Evolutionary conservation across 2,888 invertebrate genomes (phyloP).

Genomic region (Drosophila prostipennis): DNA sequence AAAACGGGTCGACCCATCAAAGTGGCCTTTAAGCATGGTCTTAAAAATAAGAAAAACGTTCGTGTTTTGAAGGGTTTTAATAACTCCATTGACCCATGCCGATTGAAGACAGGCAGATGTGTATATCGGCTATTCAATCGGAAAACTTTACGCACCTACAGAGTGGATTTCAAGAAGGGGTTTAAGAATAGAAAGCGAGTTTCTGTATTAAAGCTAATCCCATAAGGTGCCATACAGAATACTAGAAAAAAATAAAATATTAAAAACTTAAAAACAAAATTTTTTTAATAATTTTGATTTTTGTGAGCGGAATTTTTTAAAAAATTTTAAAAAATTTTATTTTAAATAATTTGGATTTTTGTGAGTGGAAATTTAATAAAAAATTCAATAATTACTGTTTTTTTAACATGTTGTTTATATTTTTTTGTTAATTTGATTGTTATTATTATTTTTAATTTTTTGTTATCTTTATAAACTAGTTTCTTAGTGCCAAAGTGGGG

Average conservation of each 20-base stretch:
- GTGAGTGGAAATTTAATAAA: too few species aligned
- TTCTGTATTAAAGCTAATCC: background rate
- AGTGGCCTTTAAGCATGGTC: conserved; percentile 26
- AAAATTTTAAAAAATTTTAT: too few species aligned
- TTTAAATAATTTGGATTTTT: too few species aligned
- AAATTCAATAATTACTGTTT: too few species aligned
- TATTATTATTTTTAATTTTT: background rate
- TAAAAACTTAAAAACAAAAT: too few species aligned
- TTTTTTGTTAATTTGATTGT: too few species aligned
- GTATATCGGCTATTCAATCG: conserved; percentile 4
- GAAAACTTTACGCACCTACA: conserved; percentile 8
- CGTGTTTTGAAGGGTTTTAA: conserved; percentile 6
- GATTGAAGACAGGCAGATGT: background rate
- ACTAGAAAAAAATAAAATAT: too few species aligned
- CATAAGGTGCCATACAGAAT: background rate
- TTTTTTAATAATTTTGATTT: too few species aligned
- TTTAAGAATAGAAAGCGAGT: background rate
- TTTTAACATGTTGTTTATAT: too few species aligned
- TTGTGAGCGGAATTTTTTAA: too few species aligned
- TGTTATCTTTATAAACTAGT: background rate
- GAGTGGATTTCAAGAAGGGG: conserved; percentile 20
- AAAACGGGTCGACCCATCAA: conserved; percentile 13
- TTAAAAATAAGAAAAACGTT: background rate
- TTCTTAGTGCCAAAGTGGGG: conserved; percentile 9
- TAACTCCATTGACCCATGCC: background rate